Conservation (phyloP, 2,113 vertebrate genomes). For the Oenanthe melanoleuca region DNA sequence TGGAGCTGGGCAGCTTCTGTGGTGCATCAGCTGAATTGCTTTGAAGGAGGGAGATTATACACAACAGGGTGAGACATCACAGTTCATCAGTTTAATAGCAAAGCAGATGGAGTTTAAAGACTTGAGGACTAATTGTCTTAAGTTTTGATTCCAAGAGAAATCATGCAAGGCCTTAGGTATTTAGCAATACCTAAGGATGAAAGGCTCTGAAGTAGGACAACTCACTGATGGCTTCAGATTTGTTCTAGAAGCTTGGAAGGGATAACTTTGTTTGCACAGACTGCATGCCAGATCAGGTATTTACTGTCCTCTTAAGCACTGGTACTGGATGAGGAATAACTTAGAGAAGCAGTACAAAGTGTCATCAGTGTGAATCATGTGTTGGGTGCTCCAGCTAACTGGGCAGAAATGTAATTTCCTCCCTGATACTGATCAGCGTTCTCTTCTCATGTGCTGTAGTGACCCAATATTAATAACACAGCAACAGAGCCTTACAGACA, state of each 20-base stretch:
- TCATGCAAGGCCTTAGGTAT: neutral
- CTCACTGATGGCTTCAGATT: neutral
- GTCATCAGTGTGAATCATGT: neutral
- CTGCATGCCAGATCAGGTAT: neutral
- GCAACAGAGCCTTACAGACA: neutral
- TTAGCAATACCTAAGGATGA: neutral
- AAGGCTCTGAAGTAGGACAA: neutral
- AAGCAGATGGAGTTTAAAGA: conserved; percentile 2
- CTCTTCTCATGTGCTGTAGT: neutral
- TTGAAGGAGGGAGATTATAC: neutral
- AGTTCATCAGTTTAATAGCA: neutral
- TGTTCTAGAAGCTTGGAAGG: neutral
- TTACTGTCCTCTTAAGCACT: neutral
- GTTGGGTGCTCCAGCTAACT: conserved; percentile 5
- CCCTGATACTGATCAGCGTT: neutral
- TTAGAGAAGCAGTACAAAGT: neutral
- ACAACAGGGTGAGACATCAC: neutral
- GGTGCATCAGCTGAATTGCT: neutral
- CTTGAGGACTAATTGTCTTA: neutral
- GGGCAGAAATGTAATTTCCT: conserved; percentile 34
- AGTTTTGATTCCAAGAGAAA: neutral
- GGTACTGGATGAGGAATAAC: neutral
- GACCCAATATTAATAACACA: neutral
- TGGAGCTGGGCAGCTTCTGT: neutral
- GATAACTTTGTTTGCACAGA: neutral